Conservation (phyloP, 2,797 vertebrate genomes). For the Hybognathus amarus region DNA sequence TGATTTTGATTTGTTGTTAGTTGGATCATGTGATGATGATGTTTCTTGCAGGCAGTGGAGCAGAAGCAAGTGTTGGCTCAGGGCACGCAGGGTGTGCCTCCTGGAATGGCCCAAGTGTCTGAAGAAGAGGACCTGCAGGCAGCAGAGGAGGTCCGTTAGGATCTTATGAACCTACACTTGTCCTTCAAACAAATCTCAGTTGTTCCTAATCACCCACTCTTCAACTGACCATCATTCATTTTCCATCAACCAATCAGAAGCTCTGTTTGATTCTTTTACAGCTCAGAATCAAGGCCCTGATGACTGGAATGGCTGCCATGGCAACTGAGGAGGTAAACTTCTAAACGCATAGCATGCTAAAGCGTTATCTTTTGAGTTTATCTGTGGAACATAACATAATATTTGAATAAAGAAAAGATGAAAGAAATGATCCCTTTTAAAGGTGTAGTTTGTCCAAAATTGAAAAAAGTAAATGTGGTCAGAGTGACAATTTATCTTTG, state of each 20-base stretch:
- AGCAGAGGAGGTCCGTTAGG: constrained; percentile 86
- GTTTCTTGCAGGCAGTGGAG: constrained; percentile 78
- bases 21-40: constrained; percentile 5
- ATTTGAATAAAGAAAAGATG: neutral
- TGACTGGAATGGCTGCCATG: constrained; percentile 96
- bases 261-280: constrained; percentile 59
- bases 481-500: too few species aligned
- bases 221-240: neutral
- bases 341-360: neutral
- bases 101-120: constrained; percentile 76
- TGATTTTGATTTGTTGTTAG: neutral
- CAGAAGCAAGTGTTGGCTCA: constrained; percentile 72
- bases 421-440: neutral
- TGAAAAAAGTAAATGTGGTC: too few species aligned
- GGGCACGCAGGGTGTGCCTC: constrained; percentile 71
- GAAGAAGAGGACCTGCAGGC: constrained; percentile 90
- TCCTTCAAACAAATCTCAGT: neutral
- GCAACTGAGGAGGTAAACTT: constrained; percentile 85
- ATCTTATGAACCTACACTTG: neutral
- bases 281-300: constrained; percentile 89
- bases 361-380: too few species aligned
- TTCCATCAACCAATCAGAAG: constrained; percentile 7
- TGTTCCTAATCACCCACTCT: neutral
- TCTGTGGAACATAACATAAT: neutral
- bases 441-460: neutral